These are phyloP conservation scores for Tauraco hartlaubi DNA, from an alignment of 2,797 vertebrate genomes.

Conservation along the genomic window DNA sequence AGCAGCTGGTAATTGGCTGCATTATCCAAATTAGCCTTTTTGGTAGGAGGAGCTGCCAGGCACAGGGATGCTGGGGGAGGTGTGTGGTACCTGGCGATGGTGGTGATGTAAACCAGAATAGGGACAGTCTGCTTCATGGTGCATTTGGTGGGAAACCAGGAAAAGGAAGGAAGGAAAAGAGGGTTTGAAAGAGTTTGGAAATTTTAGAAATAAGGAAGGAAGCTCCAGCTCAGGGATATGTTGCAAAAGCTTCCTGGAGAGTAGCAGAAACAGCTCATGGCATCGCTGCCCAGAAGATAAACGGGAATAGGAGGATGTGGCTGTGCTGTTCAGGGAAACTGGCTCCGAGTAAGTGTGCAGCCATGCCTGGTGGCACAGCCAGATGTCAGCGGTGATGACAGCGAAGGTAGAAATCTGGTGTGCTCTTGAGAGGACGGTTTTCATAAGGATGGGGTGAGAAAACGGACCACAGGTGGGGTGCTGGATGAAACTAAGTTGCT, in stretches of 20 bases:
- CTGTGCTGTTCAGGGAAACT: not conserved
- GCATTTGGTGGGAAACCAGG: not conserved
- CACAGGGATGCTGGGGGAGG: not conserved
- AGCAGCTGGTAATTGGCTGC: not conserved
- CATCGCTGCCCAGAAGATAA: not conserved
- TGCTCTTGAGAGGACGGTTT: not conserved
- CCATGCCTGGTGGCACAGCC: not conserved
- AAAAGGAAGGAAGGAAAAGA: not conserved
- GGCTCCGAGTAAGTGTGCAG: not conserved
- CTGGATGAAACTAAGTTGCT: no score
- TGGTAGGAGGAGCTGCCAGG: not conserved
- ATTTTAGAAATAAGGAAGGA: not conserved
- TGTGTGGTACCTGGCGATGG: fast-evolving
- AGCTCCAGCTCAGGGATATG: not conserved
- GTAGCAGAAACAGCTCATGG: not conserved
- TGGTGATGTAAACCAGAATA: not conserved
- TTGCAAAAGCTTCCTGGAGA: not conserved
- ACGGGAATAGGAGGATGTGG: not conserved
- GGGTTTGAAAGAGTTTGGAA: not conserved
- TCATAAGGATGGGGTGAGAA: not conserved
- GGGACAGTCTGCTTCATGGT: not conserved
- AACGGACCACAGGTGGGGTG: not conserved
- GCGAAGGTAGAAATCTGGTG: not conserved
- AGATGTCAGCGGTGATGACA: not conserved
- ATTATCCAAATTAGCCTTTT: fast-evolving